These are phyloP conservation scores for Taurulus bubalis DNA, from an alignment of 2,113 vertebrate genomes.

Conservation along the genomic window DNA sequence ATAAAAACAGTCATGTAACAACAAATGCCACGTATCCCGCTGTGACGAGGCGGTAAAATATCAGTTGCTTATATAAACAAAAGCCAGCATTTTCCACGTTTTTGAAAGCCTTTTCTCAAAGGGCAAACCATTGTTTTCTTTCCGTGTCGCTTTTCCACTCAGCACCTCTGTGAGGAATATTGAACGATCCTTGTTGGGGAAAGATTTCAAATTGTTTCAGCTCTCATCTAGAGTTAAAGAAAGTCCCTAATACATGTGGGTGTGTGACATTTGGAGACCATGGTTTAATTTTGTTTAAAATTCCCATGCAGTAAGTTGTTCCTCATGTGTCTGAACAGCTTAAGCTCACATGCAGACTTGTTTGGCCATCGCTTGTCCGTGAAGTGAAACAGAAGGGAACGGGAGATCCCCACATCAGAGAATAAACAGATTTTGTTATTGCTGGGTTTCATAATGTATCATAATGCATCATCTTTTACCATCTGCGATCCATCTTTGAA, in stretches of 20 bases:
- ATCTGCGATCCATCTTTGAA: constrained; percentile 61
- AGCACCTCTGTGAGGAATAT: constrained; percentile 43
- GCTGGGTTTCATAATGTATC: constrained; percentile 62
- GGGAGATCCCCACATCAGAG: constrained; percentile 63
- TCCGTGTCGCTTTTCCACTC: constrained; percentile 31
- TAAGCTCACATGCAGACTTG: constrained; percentile 39
- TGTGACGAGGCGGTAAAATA: not conserved
- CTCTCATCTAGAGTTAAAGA: constrained; percentile 42
- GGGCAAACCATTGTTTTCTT: constrained; percentile 35
- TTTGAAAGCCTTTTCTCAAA: constrained; percentile 14
- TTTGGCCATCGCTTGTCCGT: constrained; percentile 49
- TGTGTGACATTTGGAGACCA: constrained; percentile 51
- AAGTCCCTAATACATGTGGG: constrained; percentile 32
- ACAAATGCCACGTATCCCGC: constrained; percentile 30
- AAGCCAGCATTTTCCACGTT: constrained; percentile 16
- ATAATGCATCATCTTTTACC: constrained; percentile 65
- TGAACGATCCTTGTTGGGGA: constrained; percentile 25
- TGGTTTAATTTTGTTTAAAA: constrained; percentile 63
- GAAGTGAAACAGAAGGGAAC: constrained; percentile 64
- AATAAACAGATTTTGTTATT: constrained; percentile 52
- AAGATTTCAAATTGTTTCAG: constrained; percentile 41
- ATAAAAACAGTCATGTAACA: constrained; percentile 43
- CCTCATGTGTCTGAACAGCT: constrained; percentile 61
- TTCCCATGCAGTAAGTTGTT: constrained; percentile 55
- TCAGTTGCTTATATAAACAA: not conserved